Base-by-base conservation (phyloP, 2,113 vertebrate genomes). In the Cyprinodon tularosa region DNA sequence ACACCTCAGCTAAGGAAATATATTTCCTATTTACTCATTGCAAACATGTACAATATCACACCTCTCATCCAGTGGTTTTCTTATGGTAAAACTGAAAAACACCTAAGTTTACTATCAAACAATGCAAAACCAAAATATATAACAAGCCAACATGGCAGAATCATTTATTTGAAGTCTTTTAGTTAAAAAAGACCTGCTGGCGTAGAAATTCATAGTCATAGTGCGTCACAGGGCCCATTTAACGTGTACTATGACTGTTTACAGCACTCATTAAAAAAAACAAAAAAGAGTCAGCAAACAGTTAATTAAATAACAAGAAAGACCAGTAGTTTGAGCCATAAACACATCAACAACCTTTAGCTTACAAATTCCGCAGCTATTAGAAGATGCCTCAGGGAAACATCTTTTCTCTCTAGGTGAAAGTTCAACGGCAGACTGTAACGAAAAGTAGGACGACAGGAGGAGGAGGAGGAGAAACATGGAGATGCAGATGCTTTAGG, bases 391-490 rank as follows among this genome's bases (percentile, higher is more conserved):
- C 74, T 68, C 5, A 3, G 48, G 53, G 66, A 75, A 72, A 69
- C n/a, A 0, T 39, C 53, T 2, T 71, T 37, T 68, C 73, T 86
- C 68, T 89, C 86, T 91, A 45, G 91, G 91, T 89, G 84, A 90
- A 91, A 90, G 91, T 84, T 83, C 90, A 89, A 71, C 9, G 6
- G 4, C 62, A 87, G 79, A 75, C 68, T 73, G 75, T 68, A 8
- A 66, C 68, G 62, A 73, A 71, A n/a, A 71, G 42, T 45, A 59
- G 64, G 50, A 40, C 36, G 69, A 62, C 60, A 44, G 20, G 3
- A 1, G 50, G 66, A 73, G 66, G 62, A 62, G 71, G 50, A 73
- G 81, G 3, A 1, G 50, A 64, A 73, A 69, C 66, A 57, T 64
- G 45, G 61, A 77, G 63, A 80, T 78, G 74, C 67, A 71, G 84